These are phyloP conservation scores for Glomeris maerens DNA, from an alignment of 1,140 invertebrate genomes.

Conservation along the genomic window DNA sequence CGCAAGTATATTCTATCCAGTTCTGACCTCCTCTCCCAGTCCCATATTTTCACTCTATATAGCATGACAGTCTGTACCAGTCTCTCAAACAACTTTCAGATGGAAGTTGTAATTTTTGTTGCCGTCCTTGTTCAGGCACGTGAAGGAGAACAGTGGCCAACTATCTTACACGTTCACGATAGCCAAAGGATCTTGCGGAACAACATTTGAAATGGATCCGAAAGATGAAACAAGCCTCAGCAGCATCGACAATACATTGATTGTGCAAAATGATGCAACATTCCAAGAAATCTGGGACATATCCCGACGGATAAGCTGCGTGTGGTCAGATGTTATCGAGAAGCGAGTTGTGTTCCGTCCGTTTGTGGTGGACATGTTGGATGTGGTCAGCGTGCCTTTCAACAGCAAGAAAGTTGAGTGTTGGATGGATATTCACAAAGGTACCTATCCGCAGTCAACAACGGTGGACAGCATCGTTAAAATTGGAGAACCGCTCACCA, in stretches of 20 bases:
- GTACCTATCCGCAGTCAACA: slow-evolving; percentile 24
- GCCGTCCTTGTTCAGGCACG: neutral
- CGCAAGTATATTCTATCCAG: too few relatives aligned
- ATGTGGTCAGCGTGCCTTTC: slow-evolving; percentile 48
- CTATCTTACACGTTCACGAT: neutral
- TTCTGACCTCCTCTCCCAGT: too few relatives aligned
- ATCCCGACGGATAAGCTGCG: slow-evolving; percentile 45
- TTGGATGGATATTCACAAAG: slow-evolving; percentile 62
- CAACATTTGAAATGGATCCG: neutral
- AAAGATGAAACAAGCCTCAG: neutral
- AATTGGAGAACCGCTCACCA: slow-evolving; percentile 45
- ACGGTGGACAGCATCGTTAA: slow-evolving; percentile 15
- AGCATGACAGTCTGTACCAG: too few relatives aligned
- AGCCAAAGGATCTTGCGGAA: neutral
- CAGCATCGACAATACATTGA: neutral
- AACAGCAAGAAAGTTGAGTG: slow-evolving; percentile 44
- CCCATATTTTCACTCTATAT: too few relatives aligned
- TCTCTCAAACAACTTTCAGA: too few relatives aligned
- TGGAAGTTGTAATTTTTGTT: neutral
- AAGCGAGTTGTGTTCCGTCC: slow-evolving; percentile 3
- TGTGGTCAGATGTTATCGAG: slow-evolving; percentile 16
- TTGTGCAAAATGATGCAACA: neutral
- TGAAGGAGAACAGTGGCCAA: slow-evolving; percentile 2
- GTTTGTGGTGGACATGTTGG: slow-evolving; percentile 53
- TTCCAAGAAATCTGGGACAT: slow-evolving; percentile 40